A percentile compares a stretch with the other conserved stretches of the same genome.
phyloP scores from a whole-genome alignment of 2,888 invertebrate species.

The Temnothorax rugatulus region DNA sequence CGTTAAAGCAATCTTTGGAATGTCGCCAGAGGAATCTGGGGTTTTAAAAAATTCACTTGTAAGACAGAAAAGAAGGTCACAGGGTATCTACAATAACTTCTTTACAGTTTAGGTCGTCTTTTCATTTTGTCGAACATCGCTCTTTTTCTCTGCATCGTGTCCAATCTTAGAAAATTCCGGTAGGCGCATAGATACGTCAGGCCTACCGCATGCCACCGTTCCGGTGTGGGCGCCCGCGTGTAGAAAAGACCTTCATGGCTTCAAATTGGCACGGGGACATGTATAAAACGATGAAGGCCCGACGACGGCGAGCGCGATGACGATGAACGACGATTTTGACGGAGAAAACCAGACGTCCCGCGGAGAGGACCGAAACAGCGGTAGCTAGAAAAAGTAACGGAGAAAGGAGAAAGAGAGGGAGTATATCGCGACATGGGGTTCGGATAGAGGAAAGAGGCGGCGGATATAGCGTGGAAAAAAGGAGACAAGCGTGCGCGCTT shows the following conservation, averaged over 20 bases:
- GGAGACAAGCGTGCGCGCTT: conserved; percentile 70
- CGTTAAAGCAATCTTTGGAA: neutral
- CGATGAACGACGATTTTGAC: conserved; percentile 46
- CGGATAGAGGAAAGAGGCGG: conserved; percentile 62
- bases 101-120: neutral
- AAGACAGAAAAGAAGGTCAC: neutral
- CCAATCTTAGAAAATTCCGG: conserved; percentile 76
- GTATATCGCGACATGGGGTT: conserved; percentile 65
- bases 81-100: neutral
- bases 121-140: neutral
- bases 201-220: conserved; percentile 77
- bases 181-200: conserved; percentile 66
- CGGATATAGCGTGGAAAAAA: conserved; percentile 63
- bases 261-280: conserved; percentile 43
- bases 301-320: conserved; percentile 40
- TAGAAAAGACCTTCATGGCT: conserved; percentile 58
- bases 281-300: conserved; percentile 36
- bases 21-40: neutral
- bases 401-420: conserved; percentile 54
- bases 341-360: conserved; percentile 64
- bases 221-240: conserved; percentile 69
- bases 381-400: conserved; percentile 61
- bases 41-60: neutral
- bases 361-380: conserved; percentile 58
- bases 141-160: conserved; percentile 52